Evolutionary conservation across 2,888 invertebrate species (phyloP).

Genomic region (Cylloceria caligata): DNA sequence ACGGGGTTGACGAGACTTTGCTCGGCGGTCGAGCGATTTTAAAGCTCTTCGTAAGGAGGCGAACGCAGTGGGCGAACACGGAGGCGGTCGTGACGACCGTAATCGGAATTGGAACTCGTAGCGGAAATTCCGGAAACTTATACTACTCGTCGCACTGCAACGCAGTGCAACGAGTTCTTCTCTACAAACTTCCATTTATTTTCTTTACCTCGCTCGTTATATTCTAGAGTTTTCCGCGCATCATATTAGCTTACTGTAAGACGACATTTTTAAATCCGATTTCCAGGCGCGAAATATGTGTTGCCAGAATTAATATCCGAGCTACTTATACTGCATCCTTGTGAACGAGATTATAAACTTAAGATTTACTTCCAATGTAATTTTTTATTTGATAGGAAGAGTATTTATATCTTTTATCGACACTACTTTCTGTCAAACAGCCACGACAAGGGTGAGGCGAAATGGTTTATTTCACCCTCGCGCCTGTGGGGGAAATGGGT

Average conservation of each 20-base stretch:
- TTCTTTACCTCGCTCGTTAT: background rate
- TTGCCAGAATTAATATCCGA: background rate
- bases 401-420: no score
- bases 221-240: background rate
- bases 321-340: background rate
- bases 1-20: no score
- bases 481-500: no score
- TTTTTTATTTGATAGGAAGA: no score
- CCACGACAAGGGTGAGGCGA: no score
- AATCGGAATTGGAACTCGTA: slow-evolving; percentile 71
- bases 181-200: slow-evolving; percentile 2
- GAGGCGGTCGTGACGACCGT: slow-evolving; percentile 65
- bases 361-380: background rate
- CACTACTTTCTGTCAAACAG: no score
- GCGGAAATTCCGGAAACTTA: slow-evolving; percentile 64
- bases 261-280: slow-evolving; percentile 7
- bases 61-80: slow-evolving; percentile 39
- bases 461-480: no score
- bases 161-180: slow-evolving; percentile 12
- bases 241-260: background rate
- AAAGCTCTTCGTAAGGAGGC: slow-evolving; percentile 3
- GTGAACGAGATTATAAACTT: background rate
- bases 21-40: background rate
- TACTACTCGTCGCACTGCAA: slow-evolving; percentile 24
- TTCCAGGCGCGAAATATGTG: background rate